phyloP scores from a whole-genome alignment of 2,888 invertebrate species.

The Lithodes maja region DNA sequence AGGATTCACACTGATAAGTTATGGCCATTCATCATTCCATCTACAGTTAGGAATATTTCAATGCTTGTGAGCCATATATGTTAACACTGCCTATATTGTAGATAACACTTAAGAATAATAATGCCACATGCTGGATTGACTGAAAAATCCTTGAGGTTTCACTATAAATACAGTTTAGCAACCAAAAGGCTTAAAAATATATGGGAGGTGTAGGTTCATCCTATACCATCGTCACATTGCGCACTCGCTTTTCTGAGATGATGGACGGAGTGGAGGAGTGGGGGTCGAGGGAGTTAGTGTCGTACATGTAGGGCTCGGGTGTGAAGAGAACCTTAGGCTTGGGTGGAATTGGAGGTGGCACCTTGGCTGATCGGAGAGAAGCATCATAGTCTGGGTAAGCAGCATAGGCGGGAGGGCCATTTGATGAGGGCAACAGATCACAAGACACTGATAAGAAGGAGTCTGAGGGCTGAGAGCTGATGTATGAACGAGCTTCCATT shows the following conservation, averaged over 20 bases:
- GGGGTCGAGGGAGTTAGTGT: slow-evolving; percentile 51
- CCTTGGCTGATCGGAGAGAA: slow-evolving; percentile 55
- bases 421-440: slow-evolving; percentile 64
- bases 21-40: too few species aligned
- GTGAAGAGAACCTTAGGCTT: slow-evolving; percentile 69
- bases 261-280: slow-evolving; percentile 63
- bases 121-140: too few species aligned
- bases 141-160: too few species aligned
- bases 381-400: slow-evolving; percentile 60
- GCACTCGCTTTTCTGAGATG: slow-evolving; percentile 62
- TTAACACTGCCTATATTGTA: too few species aligned
- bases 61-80: too few species aligned
- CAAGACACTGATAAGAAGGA: slow-evolving; percentile 70
- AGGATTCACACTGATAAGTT: too few species aligned
- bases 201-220: too few species aligned
- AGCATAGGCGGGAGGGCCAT: slow-evolving; percentile 68
- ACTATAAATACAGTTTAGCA: too few species aligned
- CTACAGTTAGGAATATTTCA: too few species aligned
- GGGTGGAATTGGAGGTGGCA: slow-evolving; percentile 70
- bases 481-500: slow-evolving; percentile 66
- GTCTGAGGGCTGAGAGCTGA: slow-evolving; percentile 70
- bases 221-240: slow-evolving; percentile 70
- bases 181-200: too few species aligned
- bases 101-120: too few species aligned
- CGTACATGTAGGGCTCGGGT: slow-evolving; percentile 65